phyloP scores from a whole-genome alignment of 2,888 invertebrate species.

The Apotomis turbidana region DNA sequence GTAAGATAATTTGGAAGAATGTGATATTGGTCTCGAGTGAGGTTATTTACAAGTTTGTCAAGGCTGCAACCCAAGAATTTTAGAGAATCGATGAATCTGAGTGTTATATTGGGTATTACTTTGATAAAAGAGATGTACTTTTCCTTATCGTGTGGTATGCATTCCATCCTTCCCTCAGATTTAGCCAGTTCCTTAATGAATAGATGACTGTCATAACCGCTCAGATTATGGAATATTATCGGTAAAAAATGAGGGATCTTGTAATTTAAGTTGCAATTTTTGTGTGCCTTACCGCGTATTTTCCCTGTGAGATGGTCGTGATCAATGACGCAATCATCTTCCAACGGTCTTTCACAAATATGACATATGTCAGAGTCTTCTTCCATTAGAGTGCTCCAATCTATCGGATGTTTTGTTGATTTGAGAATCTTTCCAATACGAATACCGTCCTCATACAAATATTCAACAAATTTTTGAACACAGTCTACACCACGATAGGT shows the following conservation, averaged over 20 bases:
- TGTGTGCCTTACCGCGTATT: constrained; percentile 49
- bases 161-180: constrained; percentile 44
- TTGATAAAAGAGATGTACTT: too few species aligned
- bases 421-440: too few species aligned
- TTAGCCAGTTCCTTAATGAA: constrained; percentile 50
- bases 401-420: too few species aligned
- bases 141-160: constrained; percentile 39
- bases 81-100: too few species aligned
- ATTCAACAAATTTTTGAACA: constrained; percentile 48
- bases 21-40: too few species aligned
- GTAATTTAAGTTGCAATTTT: constrained; percentile 47
- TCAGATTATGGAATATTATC: constrained; percentile 42
- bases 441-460: constrained; percentile 42
- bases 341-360: constrained; percentile 44
- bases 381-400: too few species aligned
- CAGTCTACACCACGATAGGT: constrained; percentile 48
- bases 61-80: too few species aligned
- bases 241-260: constrained; percentile 45
- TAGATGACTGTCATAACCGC: constrained; percentile 52
- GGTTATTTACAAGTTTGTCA: too few species aligned
- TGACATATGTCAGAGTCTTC: constrained; percentile 34
- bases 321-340: constrained; percentile 40
- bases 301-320: constrained; percentile 47
- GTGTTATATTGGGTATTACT: too few species aligned
- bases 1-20: too few species aligned